A percentile compares a stretch with the other conserved stretches of the same genome.
Conservation (phyloP, 2,888 invertebrate genomes). For the Hoplodrina ambigua region DNA sequence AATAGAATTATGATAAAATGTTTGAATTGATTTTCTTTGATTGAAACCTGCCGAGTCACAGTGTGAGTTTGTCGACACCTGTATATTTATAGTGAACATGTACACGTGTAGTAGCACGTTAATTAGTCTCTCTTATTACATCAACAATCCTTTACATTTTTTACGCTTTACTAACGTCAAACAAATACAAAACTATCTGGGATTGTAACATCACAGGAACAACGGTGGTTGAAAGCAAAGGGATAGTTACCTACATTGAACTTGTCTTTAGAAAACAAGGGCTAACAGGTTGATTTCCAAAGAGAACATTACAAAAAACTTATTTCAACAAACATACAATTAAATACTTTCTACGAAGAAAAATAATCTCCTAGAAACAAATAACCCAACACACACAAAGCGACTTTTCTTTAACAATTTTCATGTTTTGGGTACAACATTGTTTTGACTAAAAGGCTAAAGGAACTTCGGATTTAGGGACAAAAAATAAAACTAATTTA, state of each 20-base stretch:
- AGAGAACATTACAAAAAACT: not conserved
- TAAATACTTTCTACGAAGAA: not conserved
- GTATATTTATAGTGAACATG: slow-evolving; percentile 44
- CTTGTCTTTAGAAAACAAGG: slow-evolving; percentile 1
- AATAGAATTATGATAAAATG: slow-evolving; percentile 1
- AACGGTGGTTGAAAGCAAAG: slow-evolving; percentile 3
- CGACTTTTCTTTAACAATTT: slow-evolving; percentile 31
- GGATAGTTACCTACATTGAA: slow-evolving; percentile 22
- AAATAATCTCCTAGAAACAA: slow-evolving; percentile 21
- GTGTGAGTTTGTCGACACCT: slow-evolving; percentile 19
- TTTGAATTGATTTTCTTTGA: slow-evolving; percentile 21
- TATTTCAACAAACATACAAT: slow-evolving; percentile 1
- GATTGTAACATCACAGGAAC: slow-evolving; percentile 12
- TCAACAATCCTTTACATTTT: slow-evolving; percentile 30
- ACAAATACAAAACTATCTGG: slow-evolving; percentile 35
- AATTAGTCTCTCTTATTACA: slow-evolving; percentile 49
- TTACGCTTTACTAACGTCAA: slow-evolving; percentile 28
- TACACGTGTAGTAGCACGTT: slow-evolving; percentile 50
- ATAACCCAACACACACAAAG: slow-evolving; percentile 23
- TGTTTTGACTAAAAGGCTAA: slow-evolving; percentile 44
- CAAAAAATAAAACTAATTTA: slow-evolving; percentile 56
- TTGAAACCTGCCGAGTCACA: slow-evolving; percentile 29
- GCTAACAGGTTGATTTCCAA: not conserved
- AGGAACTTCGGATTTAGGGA: slow-evolving; percentile 40
- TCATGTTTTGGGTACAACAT: slow-evolving; percentile 38